Conservation (phyloP, 2,888 invertebrate species). For the Stenolophus ochropezus region DNA sequence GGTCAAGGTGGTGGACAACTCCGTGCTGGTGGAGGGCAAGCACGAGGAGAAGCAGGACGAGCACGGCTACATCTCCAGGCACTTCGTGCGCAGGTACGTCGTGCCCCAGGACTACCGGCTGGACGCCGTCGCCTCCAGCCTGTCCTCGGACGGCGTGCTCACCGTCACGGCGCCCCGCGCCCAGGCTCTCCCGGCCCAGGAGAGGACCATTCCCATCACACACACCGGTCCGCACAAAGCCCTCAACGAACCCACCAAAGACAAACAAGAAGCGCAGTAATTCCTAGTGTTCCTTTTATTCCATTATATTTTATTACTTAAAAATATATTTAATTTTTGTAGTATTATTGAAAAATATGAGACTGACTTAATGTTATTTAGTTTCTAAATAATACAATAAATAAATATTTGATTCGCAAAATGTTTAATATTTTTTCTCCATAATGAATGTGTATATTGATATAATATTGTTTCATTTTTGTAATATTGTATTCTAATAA, state of each 20-base stretch:
- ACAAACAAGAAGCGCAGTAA: neutral
- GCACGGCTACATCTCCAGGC: neutral
- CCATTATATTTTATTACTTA: too few relatives aligned
- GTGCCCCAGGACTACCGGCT: neutral
- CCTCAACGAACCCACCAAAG: neutral
- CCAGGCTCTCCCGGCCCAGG: neutral
- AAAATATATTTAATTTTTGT: neutral
- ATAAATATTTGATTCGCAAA: too few relatives aligned
- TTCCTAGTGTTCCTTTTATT: neutral
- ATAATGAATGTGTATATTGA: too few relatives aligned
- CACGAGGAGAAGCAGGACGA: neutral
- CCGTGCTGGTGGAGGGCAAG: neutral
- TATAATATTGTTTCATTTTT: too few relatives aligned
- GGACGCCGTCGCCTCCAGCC: neutral
- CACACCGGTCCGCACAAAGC: neutral
- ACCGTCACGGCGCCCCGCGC: neutral
- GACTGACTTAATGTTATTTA: too few relatives aligned
- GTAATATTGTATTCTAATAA: too few relatives aligned
- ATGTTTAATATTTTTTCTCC: too few relatives aligned
- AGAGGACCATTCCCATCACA: neutral
- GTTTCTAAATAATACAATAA: too few relatives aligned
- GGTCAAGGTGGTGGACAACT: neutral
- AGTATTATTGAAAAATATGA: neutral
- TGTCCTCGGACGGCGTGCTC: constrained; percentile 11
- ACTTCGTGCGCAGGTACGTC: neutral